Base-by-base conservation (phyloP, 2,113 vertebrate species). In the Eublepharis macularius region DNA sequence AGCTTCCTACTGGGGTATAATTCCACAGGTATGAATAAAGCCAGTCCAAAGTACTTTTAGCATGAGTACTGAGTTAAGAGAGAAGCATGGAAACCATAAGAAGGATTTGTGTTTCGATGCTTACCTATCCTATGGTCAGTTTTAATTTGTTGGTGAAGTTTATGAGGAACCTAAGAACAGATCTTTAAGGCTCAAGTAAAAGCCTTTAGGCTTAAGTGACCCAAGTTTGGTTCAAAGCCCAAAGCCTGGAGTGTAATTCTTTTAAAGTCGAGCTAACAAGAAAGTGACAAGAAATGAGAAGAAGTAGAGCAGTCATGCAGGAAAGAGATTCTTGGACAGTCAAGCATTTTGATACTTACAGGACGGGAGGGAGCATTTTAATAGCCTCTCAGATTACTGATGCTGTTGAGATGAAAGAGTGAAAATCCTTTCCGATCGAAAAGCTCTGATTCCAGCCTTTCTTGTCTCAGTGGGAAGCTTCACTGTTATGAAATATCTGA, bases 311-410 rank as follows among this genome's bases (percentile, higher is more conserved):
- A 24, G 32, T n/a, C 54, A 1, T 39, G 60, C 17, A 29, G 13
- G 24, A 26, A 75, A 13, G 60, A 0, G 65, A 47, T 36, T 14
- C 16, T 60, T 32, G 57, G 32, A 39, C 24, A 17, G 34, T 16
- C 79, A 69, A 77, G 83, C 68, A n/a, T 60, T 83, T 79, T 83
- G 68, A 83, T 87, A 80, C 79, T 66, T 74, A 54, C 70, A 86
- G 70, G 72, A 81, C 57, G 68, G 66, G 63, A 11, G 65, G 54
- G 65, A 19, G 34, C 68, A 47, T 80, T 80, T 81, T 83, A 73
- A 73, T 51, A 80, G 45, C 63, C 32, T 29, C 29, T 17, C n/a
- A 29, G 32, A 81, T 51, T 77, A 43, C 29, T 77, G 81, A 49
- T 74, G 68, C 43, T 47, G 24, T 63, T 32, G n/a, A 45, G 49